Base-by-base conservation (phyloP, 2,797 vertebrate genomes). In the Sebastes taczanowskii region DNA sequence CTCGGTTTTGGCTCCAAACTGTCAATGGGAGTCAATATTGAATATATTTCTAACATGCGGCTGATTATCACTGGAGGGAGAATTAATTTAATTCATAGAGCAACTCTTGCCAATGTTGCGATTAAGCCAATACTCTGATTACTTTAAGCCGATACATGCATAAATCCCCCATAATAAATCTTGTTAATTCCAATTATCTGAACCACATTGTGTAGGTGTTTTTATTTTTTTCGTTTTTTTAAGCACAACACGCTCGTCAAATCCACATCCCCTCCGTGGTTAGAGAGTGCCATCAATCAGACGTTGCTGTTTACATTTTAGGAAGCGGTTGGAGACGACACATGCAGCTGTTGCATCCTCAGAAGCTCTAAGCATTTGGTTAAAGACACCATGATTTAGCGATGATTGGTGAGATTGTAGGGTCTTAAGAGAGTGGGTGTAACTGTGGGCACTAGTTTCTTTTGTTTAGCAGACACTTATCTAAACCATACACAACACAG, bases 161-260 rank as follows among this genome's bases (percentile, higher is more conserved):
- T 20, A 72, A 74, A 86, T 59, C 30, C 52, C 53, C 70, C 72
- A n/a, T 66, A 32, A 68, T 46, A 71, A 70, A 87, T 82, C 46
- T 16, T 22, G 61, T 80, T 82, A 62, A 77, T 78, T 84, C 6
- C 34, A 8, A 83, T 74, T 27, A 81, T 85, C 62, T 30, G 22
- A 83, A 74, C 74, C 80, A 69, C 66, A 63, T 55, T 53, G 67
- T 73, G 80, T 77, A 61, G 58, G 72, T 69, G 77, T 64, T 18
- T 61, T 46, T 46, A 3, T 46, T 46, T 46, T 46, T 25, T 25
- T 25, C 4, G 1, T 20, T 13, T 65, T 52, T 74, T 53, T 30
- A 11, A 49, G 30, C 30, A 46, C 74, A 61, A 64, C 49, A 67
- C 42, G 29, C 58, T 71, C 11, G 6, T 80, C 38, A 74, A 63